Base-by-base conservation (phyloP, 2,113 vertebrate species). In the Phylloscopus trochiloides region DNA sequence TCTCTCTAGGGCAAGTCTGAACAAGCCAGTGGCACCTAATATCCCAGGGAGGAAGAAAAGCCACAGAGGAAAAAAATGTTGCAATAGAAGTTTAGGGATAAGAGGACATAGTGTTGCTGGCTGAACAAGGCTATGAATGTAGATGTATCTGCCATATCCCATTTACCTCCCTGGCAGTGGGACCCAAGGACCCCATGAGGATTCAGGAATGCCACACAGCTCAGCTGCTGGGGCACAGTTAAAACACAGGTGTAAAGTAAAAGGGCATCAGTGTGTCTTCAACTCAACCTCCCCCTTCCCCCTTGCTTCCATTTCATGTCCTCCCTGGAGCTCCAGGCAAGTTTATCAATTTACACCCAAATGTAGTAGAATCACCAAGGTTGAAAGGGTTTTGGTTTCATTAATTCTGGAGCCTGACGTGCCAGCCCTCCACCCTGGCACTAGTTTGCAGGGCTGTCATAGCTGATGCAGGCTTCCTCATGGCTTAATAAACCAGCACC, bases 401-500 rank as follows among this genome's bases (percentile, higher is more conserved):
- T 94, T 95, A 90, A 72, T 86, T 92, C 82, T 52, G 47, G 61
- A 45, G 55, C 81, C 51, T 48, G 42, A 17, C 59, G 32, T 71
- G 72, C 45, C 90, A 84, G 75, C 63, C 66, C 48, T 52, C 63
- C 3, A 4, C 86, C 38, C 80, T 50, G 75, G 51, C 84, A 36
- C 29, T 70, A 6, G 1, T 58, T 90, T 76, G 72, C 78, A 38
- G 90, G 90, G 65, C 79, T 67, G 45, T 47, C 4, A 12, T 45
- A 71, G 55, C 72, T 67, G 48, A 54, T 40, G 58, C 34, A 65
- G 72, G 72, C 81, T 96, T 59, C 76, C 80, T 80, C 43, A 12
- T 7, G 9, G 74, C 66, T 95, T 94, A 80, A 73, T 88, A 93
- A 93, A 90, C 51, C 68, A 76, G 88, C 85, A 88, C 90, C 70